phyloP scores from a whole-genome alignment of 2,797 vertebrate genomes.

The Peromyscus aztecus region DNA sequence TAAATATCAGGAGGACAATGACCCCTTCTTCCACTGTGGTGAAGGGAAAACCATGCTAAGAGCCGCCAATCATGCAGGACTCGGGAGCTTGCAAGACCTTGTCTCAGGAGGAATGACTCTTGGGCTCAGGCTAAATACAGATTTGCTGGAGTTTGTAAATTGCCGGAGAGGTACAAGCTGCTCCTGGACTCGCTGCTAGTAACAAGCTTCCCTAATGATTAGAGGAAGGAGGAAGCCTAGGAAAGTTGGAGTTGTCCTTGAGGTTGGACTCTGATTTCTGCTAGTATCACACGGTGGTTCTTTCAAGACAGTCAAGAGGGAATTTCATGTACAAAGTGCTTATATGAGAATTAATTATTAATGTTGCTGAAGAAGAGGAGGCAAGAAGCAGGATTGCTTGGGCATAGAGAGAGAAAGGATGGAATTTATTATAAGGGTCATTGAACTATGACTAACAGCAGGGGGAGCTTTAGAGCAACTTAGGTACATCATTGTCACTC shows the following conservation, averaged over 20 bases:
- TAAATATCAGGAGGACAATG: neutral
- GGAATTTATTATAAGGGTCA: neutral
- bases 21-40: neutral
- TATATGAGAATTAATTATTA: neutral
- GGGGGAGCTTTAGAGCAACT: neutral
- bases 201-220: neutral
- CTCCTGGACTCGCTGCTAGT: neutral
- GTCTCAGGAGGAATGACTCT: neutral
- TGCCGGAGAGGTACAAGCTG: neutral
- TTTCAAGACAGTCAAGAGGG: neutral
- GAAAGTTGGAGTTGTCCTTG: neutral
- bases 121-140: neutral
- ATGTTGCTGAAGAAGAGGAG: neutral
- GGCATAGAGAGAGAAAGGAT: neutral
- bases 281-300: neutral
- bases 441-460: neutral
- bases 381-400: neutral
- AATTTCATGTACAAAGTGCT: neutral
- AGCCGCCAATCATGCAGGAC: neutral
- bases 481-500: neutral
- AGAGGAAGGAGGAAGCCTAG: neutral
- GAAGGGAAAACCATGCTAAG: constrained; percentile 28
- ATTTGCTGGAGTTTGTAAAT: neutral
- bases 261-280: neutral
- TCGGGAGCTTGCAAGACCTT: neutral